Evolutionary conservation across 92 coral and sea anemone species (phyloP).

Genomic region (Epizoanthus illoricatus): DNA sequence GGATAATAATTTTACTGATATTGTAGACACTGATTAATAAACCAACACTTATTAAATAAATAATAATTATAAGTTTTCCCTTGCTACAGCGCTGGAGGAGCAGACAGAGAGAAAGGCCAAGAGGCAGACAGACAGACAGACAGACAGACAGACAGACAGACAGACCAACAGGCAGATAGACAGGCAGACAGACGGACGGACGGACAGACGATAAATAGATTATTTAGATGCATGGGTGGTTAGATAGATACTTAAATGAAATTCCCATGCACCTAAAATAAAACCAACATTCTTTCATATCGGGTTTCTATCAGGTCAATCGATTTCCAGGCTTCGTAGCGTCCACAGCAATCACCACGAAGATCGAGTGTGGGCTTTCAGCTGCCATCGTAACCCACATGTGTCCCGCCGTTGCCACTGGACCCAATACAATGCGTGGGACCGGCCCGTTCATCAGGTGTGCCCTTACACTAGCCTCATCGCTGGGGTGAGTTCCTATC

Average conservation of each 20-base stretch:
- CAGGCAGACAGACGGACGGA: no score
- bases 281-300: neutral
- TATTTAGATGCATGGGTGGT: neutral
- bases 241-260: neutral
- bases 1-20: no score
- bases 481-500: slow-evolving; percentile 8
- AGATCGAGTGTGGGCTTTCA: slow-evolving; percentile 40
- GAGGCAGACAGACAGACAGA: no score
- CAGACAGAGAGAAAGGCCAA: no score
- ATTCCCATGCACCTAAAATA: neutral
- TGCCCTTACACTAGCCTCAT: neutral
- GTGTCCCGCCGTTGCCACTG: neutral
- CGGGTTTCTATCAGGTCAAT: neutral
- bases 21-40: no score
- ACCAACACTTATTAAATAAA: no score
- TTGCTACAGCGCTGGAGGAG: no score
- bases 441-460: neutral
- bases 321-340: slow-evolving; percentile 26
- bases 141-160: no score
- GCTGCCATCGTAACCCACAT: neutral
- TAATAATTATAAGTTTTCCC: no score
- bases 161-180: no score
- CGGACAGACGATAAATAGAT: no score
- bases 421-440: slow-evolving; percentile 5
- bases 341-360: slow-evolving; percentile 33